These are phyloP conservation scores for Aphodius sticticus DNA, from an alignment of 2,888 invertebrate genomes.

Conservation along the genomic window DNA sequence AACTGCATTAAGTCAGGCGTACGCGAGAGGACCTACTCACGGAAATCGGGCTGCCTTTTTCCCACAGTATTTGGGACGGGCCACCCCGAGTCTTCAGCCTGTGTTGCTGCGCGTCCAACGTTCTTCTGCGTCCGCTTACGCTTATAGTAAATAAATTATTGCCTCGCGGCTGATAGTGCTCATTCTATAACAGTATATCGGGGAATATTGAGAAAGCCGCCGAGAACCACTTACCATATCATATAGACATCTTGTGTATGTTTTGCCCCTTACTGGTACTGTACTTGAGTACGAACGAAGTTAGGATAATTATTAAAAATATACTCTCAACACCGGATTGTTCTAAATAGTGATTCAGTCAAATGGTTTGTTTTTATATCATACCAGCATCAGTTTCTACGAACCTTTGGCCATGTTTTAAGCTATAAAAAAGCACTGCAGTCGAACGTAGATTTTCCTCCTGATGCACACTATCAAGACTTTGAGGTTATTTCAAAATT, in stretches of 20 bases:
- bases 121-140: conserved; percentile 24
- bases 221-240: conserved; percentile 34
- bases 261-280: too few relatives aligned
- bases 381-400: too few relatives aligned
- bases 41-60: conserved; percentile 32
- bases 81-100: conserved; percentile 42
- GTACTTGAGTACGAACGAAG: too few relatives aligned
- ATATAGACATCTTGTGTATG: conserved; percentile 27
- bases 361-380: too few relatives aligned
- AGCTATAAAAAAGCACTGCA: too few relatives aligned
- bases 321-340: too few relatives aligned
- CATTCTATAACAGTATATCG: conserved; percentile 46
- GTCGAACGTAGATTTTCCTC: too few relatives aligned
- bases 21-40: not conserved
- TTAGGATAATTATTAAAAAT: too few relatives aligned
- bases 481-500: too few relatives aligned
- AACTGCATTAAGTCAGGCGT: conserved; percentile 21
- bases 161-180: conserved; percentile 45
- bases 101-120: conserved; percentile 25
- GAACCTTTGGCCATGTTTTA: too few relatives aligned
- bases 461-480: too few relatives aligned
- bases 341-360: too few relatives aligned
- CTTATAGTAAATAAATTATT: conserved; percentile 48
- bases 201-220: conserved; percentile 36
- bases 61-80: conserved; percentile 47